Conservation (phyloP, 2,888 invertebrate species). For the Ectemnius continuus region DNA sequence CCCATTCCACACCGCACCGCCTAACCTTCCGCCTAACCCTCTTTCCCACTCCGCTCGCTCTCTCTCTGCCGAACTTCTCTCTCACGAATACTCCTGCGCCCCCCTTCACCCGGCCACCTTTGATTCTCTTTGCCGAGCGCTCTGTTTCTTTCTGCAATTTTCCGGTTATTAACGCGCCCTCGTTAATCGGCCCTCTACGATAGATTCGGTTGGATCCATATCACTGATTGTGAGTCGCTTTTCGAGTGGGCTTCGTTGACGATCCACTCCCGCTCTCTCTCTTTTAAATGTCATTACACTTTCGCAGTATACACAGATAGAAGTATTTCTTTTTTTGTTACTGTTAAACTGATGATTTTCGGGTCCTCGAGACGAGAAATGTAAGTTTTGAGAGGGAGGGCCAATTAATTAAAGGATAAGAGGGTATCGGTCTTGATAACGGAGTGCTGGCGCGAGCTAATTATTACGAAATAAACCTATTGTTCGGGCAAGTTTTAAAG, state of each 20-base stretch:
- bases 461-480: conserved; percentile 57
- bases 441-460: conserved; percentile 46
- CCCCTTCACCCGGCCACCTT: conserved; percentile 26
- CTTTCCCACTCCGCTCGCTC: conserved; percentile 27
- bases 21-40: conserved; percentile 20
- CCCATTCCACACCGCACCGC: conserved; percentile 17
- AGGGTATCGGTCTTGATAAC: conserved; percentile 19
- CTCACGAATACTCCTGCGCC: conserved; percentile 25
- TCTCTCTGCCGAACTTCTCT: conserved; percentile 21
- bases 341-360: too few species aligned
- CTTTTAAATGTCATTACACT: too few species aligned
- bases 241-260: neutral
- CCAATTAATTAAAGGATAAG: conserved; percentile 22
- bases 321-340: conserved; percentile 30
- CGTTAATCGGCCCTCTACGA: conserved; percentile 41
- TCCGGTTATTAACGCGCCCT: conserved; percentile 53
- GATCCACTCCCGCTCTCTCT: too few species aligned
- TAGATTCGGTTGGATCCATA: conserved; percentile 26
- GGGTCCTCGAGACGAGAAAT: too few species aligned
- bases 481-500: conserved; percentile 55
- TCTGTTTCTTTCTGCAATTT: conserved; percentile 46
- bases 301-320: too few species aligned
- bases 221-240: neutral
- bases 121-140: conserved; percentile 43
- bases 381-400: conserved; percentile 31